These are phyloP conservation scores for Pseudochaenichthys georgianus DNA, from an alignment of 2,797 vertebrate genomes.

Conservation along the genomic window DNA sequence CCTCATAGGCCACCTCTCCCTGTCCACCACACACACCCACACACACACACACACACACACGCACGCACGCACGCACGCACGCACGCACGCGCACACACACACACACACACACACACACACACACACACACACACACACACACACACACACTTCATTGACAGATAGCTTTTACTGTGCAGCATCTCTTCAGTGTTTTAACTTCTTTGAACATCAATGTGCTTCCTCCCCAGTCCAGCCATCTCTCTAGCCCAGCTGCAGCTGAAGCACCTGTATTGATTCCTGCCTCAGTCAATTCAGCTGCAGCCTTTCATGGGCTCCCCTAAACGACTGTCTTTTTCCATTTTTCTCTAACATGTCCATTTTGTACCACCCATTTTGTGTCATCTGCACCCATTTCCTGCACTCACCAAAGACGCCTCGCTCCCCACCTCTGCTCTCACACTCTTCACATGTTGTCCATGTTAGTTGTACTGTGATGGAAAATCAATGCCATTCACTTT, in stretches of 20 bases:
- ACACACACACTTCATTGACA: conserved; percentile 50
- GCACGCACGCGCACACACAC: neutral
- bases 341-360: conserved; percentile 42
- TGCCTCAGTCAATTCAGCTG: conserved; percentile 51
- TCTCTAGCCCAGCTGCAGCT: conserved; percentile 52
- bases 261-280: conserved; percentile 69
- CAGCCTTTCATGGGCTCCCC: conserved; percentile 62
- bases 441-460: conserved; percentile 66
- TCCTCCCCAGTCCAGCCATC: conserved; percentile 41
- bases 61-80: too few species aligned
- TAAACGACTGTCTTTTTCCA: conserved; percentile 53
- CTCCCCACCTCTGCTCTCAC: conserved; percentile 47
- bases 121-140: conserved; percentile 25
- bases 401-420: conserved; percentile 52
- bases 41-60: conserved; percentile 13
- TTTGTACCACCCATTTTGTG: conserved; percentile 54
- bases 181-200: conserved; percentile 50
- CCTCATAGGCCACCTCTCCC: conserved; percentile 69
- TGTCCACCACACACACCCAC: conserved; percentile 38
- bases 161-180: conserved; percentile 43
- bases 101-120: conserved; percentile 29
- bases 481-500: conserved; percentile 71
- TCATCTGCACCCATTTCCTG: conserved; percentile 67
- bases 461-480: conserved; percentile 54
- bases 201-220: conserved; percentile 55